These are phyloP conservation scores for Typhlichthys subterraneus DNA, from an alignment of 2,797 vertebrate genomes.

Conservation along the genomic window DNA sequence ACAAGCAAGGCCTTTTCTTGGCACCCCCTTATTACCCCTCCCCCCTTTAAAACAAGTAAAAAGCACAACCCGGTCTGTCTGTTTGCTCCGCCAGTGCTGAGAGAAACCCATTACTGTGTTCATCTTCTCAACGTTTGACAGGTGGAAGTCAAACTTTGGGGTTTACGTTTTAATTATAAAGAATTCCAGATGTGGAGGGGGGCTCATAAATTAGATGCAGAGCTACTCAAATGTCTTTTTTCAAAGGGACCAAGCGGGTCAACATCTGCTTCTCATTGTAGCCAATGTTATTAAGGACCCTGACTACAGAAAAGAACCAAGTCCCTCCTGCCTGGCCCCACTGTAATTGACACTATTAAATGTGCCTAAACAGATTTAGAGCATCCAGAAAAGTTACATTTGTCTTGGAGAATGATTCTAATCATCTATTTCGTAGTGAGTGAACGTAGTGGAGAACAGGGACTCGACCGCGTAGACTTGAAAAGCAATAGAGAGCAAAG, in stretches of 20 bases:
- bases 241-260: constrained; percentile 93
- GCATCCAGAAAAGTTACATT: constrained; percentile 95
- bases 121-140: constrained; percentile 99
- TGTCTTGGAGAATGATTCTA: constrained; percentile 93
- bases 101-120: constrained; percentile 97
- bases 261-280: constrained; percentile 99
- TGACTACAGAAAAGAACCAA: constrained; percentile 84
- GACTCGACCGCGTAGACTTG: constrained; percentile 60
- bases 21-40: constrained; percentile 46
- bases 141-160: constrained; percentile 98
- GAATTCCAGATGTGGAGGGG: constrained; percentile 98
- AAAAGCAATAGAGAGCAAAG: constrained; percentile 49
- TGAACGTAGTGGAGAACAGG: constrained; percentile 53
- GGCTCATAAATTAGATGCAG: constrained; percentile 97
- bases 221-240: constrained; percentile 94
- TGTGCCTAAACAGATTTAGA: constrained; percentile 98
- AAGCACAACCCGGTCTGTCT: constrained; percentile 57
- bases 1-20: constrained; percentile 46
- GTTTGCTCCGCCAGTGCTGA: constrained; percentile 68
- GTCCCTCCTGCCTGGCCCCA: constrained; percentile 86
- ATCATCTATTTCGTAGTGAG: constrained; percentile 87
- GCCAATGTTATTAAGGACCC: constrained; percentile 97
- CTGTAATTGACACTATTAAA: constrained; percentile 99
- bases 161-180: constrained; percentile 99
- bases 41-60: constrained; percentile 39